phyloP scores from a whole-genome alignment of 2,113 vertebrate species.

The Platycercus adscitus region DNA sequence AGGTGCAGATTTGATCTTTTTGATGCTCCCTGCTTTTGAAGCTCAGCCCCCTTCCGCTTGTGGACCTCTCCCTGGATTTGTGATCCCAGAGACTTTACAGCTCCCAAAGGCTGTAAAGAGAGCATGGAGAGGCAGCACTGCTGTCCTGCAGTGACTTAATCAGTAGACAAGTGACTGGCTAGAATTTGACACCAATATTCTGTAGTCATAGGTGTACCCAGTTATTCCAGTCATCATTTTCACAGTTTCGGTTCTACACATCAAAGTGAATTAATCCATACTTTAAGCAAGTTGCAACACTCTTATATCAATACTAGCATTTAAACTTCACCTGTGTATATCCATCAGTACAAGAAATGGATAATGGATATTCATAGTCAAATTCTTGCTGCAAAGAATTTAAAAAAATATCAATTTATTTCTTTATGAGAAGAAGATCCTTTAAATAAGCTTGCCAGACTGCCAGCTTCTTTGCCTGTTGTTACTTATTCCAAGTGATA shows the following conservation, averaged over 20 bases:
- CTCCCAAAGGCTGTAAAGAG: background rate
- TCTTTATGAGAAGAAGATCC: background rate
- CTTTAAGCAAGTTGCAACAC: background rate
- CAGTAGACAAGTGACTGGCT: background rate
- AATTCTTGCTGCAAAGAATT: background rate
- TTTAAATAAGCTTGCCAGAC: background rate
- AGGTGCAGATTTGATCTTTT: background rate
- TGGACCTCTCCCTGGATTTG: background rate
- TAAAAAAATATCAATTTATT: background rate
- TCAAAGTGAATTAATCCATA: background rate
- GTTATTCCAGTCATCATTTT: background rate
- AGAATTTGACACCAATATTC: background rate
- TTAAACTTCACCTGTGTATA: background rate
- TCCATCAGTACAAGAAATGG: background rate
- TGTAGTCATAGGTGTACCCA: background rate
- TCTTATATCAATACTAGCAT: background rate
- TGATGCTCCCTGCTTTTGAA: background rate
- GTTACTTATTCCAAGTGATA: background rate
- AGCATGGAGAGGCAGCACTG: background rate
- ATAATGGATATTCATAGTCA: background rate
- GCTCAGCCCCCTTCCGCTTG: background rate
- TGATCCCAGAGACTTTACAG: background rate
- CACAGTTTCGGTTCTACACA: background rate
- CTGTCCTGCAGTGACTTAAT: background rate
- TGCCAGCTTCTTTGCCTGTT: background rate